Evolutionary conservation across 2,888 invertebrate species (phyloP), one percentile per base, ranked within the genome.

Genomic region (Penaeus monodon): DNA sequence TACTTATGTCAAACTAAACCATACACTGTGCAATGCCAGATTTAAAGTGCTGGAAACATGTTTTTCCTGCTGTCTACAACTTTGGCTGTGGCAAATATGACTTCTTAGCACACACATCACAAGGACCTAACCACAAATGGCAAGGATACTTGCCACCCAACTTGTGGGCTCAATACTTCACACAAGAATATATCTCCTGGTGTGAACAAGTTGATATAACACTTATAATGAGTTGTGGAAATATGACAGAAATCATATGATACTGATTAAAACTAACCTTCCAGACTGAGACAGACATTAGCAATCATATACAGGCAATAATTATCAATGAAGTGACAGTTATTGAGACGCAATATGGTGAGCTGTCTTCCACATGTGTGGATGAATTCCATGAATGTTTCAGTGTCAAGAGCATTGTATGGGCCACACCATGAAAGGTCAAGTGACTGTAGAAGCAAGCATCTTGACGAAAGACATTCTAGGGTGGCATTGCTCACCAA

Each of bases 401-500:
- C 82, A 20, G 88, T 82, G 81, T 83, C 81, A 24, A 89, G 49
- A 64, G 84, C 84, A 74, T 79, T 82, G 33, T 89, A 89, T 14
- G 88, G 81, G 10, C 89, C 89, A 78, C 89, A 89, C 89, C 89
- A 89, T 49, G 89, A 89, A 38, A 89, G 57, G 79, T 89, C 88
- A 33, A 89, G 83, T 1, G 74, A 73, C 74, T 82, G 84, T n/a
- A 89, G 86, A 2, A 84, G 81, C 8, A 80, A 84, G n/a, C 79
- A 81, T 27, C 79, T 76, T 24, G 78, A 24, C 6, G 85, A 70
- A 14, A 89, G 73, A 20, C 84, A 86, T 64, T 84, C 73, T 27
- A 89, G 68, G 27, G 86, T 86, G 24, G 83, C 29, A 57, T 89
- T 86, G 20, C 84, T 87, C 44, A 81, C 84, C 38, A 89, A 38